Conservation (phyloP, 2,888 invertebrate species). For the Drosophila mimica region DNA sequence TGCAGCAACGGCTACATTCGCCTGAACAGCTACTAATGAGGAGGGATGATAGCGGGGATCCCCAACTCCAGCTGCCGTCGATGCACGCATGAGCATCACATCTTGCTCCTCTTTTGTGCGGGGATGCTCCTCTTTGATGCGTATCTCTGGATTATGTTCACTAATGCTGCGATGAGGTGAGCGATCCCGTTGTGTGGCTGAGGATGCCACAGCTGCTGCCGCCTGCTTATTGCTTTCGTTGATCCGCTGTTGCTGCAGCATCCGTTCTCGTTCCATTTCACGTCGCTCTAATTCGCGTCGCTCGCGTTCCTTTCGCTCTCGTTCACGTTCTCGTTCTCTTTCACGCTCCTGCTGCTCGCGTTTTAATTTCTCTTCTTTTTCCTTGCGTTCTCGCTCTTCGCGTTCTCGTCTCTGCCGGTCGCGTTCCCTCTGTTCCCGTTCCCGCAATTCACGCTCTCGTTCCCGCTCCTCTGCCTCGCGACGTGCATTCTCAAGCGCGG, state of each 20-base stretch:
- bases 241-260: conserved; percentile 87
- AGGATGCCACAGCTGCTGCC: conserved; percentile 82
- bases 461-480: conserved; percentile 87
- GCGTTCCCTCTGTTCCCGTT: conserved; percentile 85
- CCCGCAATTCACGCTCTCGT: conserved; percentile 84
- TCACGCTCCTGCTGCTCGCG: conserved; percentile 87
- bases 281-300: conserved; percentile 87
- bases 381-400: conserved; percentile 85
- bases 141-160: conserved; percentile 79
- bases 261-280: conserved; percentile 88
- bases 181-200: conserved; percentile 86
- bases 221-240: conserved; percentile 86
- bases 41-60: conserved; percentile 87
- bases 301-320: conserved; percentile 86
- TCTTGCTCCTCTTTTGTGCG: conserved; percentile 86
- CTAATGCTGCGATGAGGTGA: conserved; percentile 91
- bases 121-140: conserved; percentile 88
- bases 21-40: conserved; percentile 83
- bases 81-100: conserved; percentile 85
- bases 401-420: conserved; percentile 85
- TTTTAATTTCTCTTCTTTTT: conserved; percentile 86
- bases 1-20: conserved; percentile 83
- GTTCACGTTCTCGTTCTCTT: conserved; percentile 87
- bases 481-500: conserved; percentile 87
- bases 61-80: conserved; percentile 72